These are phyloP conservation scores for Drosophila subpulchrella DNA, from an alignment of 1,140 invertebrate species.

Conservation along the genomic window DNA sequence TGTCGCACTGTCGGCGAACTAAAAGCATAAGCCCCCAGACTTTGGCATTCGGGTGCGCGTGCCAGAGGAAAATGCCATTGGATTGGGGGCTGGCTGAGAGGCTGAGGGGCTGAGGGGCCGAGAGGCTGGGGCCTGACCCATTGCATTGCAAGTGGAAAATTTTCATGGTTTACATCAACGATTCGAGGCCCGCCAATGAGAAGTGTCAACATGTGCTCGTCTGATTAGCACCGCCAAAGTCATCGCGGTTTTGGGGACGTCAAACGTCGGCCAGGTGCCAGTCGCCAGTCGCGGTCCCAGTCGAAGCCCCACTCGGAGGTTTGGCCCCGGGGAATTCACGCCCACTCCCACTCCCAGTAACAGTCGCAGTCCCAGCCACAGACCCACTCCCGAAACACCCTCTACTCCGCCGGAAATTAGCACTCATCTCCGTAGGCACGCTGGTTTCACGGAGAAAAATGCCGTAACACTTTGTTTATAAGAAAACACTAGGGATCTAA, in stretches of 20 bases:
- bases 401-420: constrained; percentile 55
- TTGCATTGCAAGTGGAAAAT: constrained; percentile 67
- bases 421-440: constrained; percentile 41
- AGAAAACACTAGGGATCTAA: no score
- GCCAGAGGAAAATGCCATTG: constrained; percentile 57
- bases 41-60: constrained; percentile 25
- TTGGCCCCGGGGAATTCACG: constrained; percentile 26
- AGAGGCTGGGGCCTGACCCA: constrained; percentile 8
- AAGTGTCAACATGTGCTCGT: constrained; percentile 64
- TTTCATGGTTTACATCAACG: constrained; percentile 71
- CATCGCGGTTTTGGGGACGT: constrained; percentile 55
- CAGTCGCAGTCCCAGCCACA: constrained; percentile 29
- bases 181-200: constrained; percentile 62
- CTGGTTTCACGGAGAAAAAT: constrained; percentile 12
- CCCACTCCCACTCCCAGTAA: constrained; percentile 46
- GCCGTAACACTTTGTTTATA: not conserved
- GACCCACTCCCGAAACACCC: constrained; percentile 6
- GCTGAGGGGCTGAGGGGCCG: not conserved
- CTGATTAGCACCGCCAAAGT: constrained; percentile 69
- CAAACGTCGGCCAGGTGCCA: constrained; percentile 35
- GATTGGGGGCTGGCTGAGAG: not conserved
- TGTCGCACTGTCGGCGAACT: constrained; percentile 14
- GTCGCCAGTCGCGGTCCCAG: constrained; percentile 24
- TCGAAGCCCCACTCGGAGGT: constrained; percentile 6
- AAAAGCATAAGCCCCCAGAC: constrained; percentile 4